Conservation (phyloP, 2,888 invertebrate genomes). For the Zonitis immaculata region DNA sequence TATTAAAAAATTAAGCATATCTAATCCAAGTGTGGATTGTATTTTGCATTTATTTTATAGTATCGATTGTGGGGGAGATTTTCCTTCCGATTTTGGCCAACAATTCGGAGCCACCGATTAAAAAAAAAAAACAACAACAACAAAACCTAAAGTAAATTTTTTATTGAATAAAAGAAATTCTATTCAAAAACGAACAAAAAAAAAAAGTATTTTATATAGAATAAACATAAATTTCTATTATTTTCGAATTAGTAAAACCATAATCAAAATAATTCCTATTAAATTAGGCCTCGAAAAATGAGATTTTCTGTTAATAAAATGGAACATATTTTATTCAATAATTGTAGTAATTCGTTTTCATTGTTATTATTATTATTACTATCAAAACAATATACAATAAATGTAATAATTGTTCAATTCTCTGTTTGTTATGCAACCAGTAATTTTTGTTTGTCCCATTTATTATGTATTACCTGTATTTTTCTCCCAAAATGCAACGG, state of each 20-base stretch:
- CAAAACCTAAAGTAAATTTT: not conserved
- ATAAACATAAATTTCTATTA: not conserved
- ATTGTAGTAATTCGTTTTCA: not conserved
- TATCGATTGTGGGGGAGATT: no score
- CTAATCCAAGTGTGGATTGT: no score
- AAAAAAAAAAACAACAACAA: not conserved
- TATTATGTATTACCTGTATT: no score
- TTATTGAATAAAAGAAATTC: not conserved
- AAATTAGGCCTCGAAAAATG: not conserved
- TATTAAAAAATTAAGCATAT: no score
- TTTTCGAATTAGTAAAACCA: not conserved
- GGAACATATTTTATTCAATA: not conserved
- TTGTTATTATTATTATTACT: conserved; percentile 24
- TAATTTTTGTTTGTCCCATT: no score
- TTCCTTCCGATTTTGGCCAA: no score
- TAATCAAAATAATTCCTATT: not conserved
- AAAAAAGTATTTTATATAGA: not conserved
- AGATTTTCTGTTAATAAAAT: not conserved
- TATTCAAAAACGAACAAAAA: not conserved
- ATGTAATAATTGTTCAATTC: conserved; percentile 33
- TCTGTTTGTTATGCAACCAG: no score
- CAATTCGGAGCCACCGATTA: no score
- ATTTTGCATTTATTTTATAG: no score
- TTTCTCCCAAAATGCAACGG: no score
- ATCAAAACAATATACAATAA: conserved; percentile 37